A percentile compares a stretch with the other conserved stretches of the same genome.
Evolutionary conservation across 2,888 invertebrate genomes (phyloP).

Genomic region (Coenonympha arcania): DNA sequence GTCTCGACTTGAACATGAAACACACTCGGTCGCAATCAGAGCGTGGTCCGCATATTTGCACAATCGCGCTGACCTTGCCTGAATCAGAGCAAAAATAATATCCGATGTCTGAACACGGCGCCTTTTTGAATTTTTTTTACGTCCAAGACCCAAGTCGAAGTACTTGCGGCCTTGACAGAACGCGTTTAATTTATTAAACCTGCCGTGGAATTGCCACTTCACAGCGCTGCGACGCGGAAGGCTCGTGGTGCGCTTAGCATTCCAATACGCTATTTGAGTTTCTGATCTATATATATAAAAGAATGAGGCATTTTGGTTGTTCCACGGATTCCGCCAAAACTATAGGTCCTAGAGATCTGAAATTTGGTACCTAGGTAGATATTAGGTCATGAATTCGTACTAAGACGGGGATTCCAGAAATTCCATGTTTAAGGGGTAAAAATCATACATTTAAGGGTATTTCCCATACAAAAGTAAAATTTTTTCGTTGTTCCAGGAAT

Average conservation of each 20-base stretch:
- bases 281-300: too few relatives aligned
- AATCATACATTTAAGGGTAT: too few relatives aligned
- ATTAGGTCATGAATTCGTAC: too few relatives aligned
- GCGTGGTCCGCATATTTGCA: constrained; percentile 33
- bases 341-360: too few relatives aligned
- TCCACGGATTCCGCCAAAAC: too few relatives aligned
- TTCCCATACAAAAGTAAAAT: too few relatives aligned
- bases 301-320: too few relatives aligned
- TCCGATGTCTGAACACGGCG: constrained; percentile 27
- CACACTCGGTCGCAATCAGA: constrained; percentile 28
- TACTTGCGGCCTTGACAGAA: constrained; percentile 13
- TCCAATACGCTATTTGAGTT: not conserved
- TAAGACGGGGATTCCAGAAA: too few relatives aligned
- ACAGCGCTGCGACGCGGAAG: not conserved
- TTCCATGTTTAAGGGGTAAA: too few relatives aligned
- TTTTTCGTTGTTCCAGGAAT: too few relatives aligned
- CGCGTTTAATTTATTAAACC: constrained; percentile 10
- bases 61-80: constrained; percentile 33
- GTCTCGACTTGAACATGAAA: constrained; percentile 14
- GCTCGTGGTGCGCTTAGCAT: not conserved
- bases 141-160: constrained; percentile 6
- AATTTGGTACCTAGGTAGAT: too few relatives aligned
- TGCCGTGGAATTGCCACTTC: not conserved
- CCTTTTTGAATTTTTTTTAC: constrained; percentile 23
- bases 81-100: constrained; percentile 37